Base-by-base conservation (phyloP, 2,113 vertebrate genomes). In the Potamarius usumacintae region DNA sequence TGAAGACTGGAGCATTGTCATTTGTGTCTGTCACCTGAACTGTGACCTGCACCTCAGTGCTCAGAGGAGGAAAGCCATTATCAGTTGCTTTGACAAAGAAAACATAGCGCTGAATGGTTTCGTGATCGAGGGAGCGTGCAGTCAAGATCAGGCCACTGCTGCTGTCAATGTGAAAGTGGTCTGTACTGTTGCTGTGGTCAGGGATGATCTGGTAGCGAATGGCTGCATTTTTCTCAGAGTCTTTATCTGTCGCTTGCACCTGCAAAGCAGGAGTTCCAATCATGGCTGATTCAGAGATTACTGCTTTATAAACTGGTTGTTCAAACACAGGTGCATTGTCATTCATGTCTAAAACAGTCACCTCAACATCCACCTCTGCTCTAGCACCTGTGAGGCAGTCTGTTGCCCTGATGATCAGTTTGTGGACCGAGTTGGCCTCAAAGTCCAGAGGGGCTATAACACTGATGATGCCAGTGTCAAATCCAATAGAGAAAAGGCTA, bases 101-200 rank as follows among this genome's bases (percentile, higher is more conserved):
- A 67, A 93, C 94, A 88, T 97, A 98, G 48, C 94, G 94, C 48
- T 97, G 97, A 53, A 97, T 92, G 25, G 95, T 87, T 82, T 99
- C 98, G 17, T 98, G 97, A 93, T 99, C 98, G 14, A 99, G 92
- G 94, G 97, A 95, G 14, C 98, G 96, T 0, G 98, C 97, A 4
- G 98, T 99, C 67, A 99, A 94, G 89, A 99, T 99, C 42, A 99
- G 93, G 69, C 98, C 98, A 69, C 98, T 99, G 88, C 96, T 95
- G 12, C 97, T 97, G 85, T 99, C 98, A 67, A 99, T 98, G 92
- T 99, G 98, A 88, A 99, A 99, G 89, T 98, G 98, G 84, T 99
- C 98, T 0, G 97, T 97, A 92, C 96, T 98, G 92, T 99, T 98
- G 85, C 96, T 96, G 3, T 93, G 93, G 77, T 97, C 96, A 42